phyloP scores from a whole-genome alignment of 2,113 vertebrate genomes.

The Petrocephalus microphthalmus region DNA sequence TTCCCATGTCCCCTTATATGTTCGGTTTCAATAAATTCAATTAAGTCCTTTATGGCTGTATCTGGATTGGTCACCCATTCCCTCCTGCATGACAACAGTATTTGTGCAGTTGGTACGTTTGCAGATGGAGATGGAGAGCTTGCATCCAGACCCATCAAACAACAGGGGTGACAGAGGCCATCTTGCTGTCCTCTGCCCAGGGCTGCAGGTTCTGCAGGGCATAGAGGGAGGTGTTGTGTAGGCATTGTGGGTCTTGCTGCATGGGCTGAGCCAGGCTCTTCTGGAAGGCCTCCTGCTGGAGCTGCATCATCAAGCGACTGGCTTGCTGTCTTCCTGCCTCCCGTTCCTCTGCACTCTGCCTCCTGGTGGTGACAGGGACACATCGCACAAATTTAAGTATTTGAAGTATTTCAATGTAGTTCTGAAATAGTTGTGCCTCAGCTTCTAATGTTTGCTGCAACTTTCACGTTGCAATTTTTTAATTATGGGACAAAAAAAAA shows the following conservation, averaged over 20 bases:
- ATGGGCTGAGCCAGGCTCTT: constrained; percentile 84
- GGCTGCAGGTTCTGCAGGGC: constrained; percentile 96
- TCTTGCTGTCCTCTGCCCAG: constrained; percentile 93
- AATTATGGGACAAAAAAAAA: not conserved
- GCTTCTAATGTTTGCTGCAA: not conserved
- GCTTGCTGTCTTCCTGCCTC: constrained; percentile 94
- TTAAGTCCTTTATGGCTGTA: not conserved
- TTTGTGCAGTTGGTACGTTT: not conserved
- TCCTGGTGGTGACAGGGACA: constrained; percentile 54
- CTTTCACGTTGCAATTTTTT: not conserved
- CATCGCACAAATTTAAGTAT: not conserved
- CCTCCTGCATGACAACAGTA: not conserved
- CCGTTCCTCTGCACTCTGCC: constrained; percentile 92
- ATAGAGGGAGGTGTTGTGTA: constrained; percentile 94
- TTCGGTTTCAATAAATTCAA: not conserved
- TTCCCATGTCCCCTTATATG: no score
- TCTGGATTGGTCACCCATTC: not conserved
- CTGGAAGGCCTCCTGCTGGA: constrained; percentile 92
- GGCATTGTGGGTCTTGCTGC: constrained; percentile 88
- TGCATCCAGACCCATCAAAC: constrained; percentile 60
- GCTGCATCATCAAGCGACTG: constrained; percentile 88
- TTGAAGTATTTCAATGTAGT: not conserved
- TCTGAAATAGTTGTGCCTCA: not conserved
- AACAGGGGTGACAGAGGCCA: constrained; percentile 81
- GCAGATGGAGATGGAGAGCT: not conserved